phyloP scores from a whole-genome alignment of 2,797 vertebrate genomes.

The Antrozous pallidus region DNA sequence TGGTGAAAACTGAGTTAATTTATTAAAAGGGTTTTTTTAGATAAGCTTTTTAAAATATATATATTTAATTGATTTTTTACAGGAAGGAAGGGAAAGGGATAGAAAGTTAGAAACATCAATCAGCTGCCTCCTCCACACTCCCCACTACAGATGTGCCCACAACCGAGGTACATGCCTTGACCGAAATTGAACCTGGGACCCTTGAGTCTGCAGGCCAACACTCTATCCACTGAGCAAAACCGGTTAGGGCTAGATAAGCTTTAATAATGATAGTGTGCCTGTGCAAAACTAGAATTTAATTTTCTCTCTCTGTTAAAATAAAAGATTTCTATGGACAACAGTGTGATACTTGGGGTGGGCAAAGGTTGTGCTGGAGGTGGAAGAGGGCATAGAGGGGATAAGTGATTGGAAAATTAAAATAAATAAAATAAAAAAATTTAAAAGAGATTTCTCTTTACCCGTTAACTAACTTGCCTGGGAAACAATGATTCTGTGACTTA shows the following conservation, averaged over 20 bases:
- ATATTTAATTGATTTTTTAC: too few relatives aligned
- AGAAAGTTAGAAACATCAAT: too few relatives aligned
- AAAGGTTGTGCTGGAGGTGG: too few relatives aligned
- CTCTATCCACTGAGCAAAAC: too few relatives aligned
- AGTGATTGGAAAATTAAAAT: not conserved
- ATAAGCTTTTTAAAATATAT: too few relatives aligned
- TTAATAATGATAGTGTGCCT: not conserved
- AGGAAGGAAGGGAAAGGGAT: too few relatives aligned
- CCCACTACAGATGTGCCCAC: too few relatives aligned
- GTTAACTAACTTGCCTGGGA: not conserved
- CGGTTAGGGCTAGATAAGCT: too few relatives aligned
- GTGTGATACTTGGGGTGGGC: not conserved
- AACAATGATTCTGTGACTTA: not conserved
- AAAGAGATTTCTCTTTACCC: not conserved
- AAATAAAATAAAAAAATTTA: not conserved
- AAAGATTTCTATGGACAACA: not conserved
- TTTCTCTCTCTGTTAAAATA: not conserved
- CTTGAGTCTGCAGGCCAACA: too few relatives aligned
- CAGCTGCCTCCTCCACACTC: too few relatives aligned
- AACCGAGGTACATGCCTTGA: too few relatives aligned
- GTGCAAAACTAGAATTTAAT: not conserved
- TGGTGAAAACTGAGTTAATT: not conserved
- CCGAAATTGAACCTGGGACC: too few relatives aligned
- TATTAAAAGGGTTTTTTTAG: not conserved
- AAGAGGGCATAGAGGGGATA: not conserved